phyloP scores from a whole-genome alignment of 23 tunicate species.

The Ciona savignyi region DNA sequence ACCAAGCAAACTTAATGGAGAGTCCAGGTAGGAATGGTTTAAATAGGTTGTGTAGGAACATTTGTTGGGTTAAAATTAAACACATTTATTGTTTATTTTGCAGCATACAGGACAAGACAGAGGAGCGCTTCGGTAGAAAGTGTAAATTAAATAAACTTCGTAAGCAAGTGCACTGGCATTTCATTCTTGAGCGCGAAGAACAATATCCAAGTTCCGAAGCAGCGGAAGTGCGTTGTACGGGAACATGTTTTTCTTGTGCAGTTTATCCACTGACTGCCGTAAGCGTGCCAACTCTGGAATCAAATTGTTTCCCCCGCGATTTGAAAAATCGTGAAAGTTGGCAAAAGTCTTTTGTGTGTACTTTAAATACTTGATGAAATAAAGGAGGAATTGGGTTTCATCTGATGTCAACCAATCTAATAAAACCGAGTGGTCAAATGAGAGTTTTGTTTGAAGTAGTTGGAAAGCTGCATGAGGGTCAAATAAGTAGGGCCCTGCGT shows the following conservation, averaged over 20 bases:
- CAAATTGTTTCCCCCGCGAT: not conserved
- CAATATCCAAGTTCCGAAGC: not conserved
- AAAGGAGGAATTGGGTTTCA: conserved; percentile 57
- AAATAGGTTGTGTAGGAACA: no score
- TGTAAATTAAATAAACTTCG: no score
- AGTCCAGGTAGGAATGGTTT: no score
- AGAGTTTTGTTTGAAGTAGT: conserved; percentile 10
- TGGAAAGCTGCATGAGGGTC: conserved; percentile 41
- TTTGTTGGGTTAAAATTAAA: no score
- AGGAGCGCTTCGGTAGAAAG: no score
- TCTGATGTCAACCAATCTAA: conserved; percentile 65
- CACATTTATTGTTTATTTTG: no score
- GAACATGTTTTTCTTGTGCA: not conserved
- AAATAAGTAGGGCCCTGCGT: not conserved
- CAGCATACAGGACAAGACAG: no score
- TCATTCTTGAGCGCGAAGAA: no score
- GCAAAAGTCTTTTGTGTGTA: conserved; percentile 5
- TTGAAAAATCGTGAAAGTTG: not conserved
- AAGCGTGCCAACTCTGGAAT: not conserved
- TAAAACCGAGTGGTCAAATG: conserved; percentile 45
- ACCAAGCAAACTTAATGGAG: no score
- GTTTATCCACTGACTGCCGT: not conserved
- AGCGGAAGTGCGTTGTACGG: conserved; percentile 1
- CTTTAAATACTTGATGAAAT: conserved; percentile 28
- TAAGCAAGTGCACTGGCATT: no score